Base-by-base conservation (phyloP, 2,888 invertebrate genomes). In the Catocala sponsa region DNA sequence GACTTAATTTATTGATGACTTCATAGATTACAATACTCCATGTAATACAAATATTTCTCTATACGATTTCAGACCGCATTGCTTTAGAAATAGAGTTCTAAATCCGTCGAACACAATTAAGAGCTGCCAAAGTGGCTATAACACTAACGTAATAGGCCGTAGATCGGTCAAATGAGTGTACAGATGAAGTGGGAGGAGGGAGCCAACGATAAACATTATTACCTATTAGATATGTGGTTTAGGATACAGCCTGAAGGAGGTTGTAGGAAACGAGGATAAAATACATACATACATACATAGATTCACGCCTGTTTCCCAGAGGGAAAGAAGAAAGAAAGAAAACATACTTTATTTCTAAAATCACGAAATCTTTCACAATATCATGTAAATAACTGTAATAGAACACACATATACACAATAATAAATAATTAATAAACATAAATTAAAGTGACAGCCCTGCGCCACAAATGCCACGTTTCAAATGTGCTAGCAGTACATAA, bases 131-230 rank as follows among this genome's bases (percentile, higher is more conserved):
- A 55, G 67, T 67, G 55, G 60, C 56, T 59, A 54, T 63, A 63
- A 65, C 63, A 67, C 49, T 70, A 64, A 63, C 57, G 63, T 73
- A 59, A 65, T 70, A 65, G 70, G 60, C 63, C 59, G 53, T 65
- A 70, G 67, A 74, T 74, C 77, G 77, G 74, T 74, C 70, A 73
- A 70, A 76, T 60, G 76, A 76, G 62, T 74, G 59, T 76, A 76
- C 74, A 53, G 63, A 43, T 9, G 33, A 48, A 53, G 59, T 63
- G 61, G 70, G 63, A 44, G 63, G 65, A 51, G 47, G 56, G 10
- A 6, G 54, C 33, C 51, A 56, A 41, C 52, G 59, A 65, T 66
- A 65, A 63, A 73, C 67, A 70, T 73, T 76, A 74, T 73, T 66
- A 65, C 66, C 66, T 74, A 76, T 70, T 70, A 74, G 61, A 49